These are phyloP conservation scores for Nasua narica DNA, from an alignment of 2,797 vertebrate species.

Conservation along the genomic window DNA sequence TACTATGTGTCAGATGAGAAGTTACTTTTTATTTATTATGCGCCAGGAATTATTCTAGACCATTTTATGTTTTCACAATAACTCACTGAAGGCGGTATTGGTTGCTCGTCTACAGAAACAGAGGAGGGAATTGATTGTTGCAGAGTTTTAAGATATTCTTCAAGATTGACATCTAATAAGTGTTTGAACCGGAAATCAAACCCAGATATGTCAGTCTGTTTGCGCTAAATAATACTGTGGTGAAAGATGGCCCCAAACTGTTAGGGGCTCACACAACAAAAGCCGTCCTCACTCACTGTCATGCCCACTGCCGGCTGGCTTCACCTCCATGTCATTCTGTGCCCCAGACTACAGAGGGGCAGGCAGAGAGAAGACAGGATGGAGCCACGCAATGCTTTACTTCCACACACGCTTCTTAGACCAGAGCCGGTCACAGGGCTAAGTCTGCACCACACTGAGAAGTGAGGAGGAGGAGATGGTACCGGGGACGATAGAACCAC, in stretches of 20 bases:
- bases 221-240: neutral
- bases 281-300: neutral
- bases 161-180: neutral
- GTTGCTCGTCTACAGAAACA: neutral
- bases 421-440: too few relatives aligned
- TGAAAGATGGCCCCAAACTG: neutral
- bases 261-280: neutral
- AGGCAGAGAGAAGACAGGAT: neutral
- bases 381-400: accelerated
- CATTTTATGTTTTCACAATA: neutral
- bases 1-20: neutral
- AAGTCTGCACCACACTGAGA: too few relatives aligned
- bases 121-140: neutral
- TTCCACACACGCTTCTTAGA: neutral
- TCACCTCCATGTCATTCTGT: neutral
- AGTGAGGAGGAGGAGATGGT: neutral
- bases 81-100: neutral
- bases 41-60: neutral
- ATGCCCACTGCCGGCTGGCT: neutral
- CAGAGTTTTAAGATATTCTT: neutral
- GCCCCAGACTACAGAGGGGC: neutral
- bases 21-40: neutral
- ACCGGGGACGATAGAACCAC: accelerated
- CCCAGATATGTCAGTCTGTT: neutral
- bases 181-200: neutral